phyloP scores from a whole-genome alignment of 1,140 invertebrate genomes.

The Eumaeus atala region DNA sequence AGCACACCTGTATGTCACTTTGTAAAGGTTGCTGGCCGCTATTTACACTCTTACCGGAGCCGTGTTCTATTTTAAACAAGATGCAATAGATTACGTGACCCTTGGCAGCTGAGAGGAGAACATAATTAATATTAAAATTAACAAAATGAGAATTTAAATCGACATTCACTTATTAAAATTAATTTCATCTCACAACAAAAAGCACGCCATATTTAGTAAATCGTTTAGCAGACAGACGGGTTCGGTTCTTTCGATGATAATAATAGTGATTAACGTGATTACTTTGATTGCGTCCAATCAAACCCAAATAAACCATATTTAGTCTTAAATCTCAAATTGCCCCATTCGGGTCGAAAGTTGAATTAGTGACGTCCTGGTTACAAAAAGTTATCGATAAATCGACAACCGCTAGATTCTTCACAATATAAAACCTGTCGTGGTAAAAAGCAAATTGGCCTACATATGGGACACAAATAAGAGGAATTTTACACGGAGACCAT shows the following conservation, averaged over 20 bases:
- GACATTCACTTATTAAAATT: constrained; percentile 4
- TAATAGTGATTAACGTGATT: constrained; percentile 5
- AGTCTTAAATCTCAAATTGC: background rate
- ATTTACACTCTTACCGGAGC: no score
- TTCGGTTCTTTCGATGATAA: background rate
- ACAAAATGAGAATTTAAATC: background rate
- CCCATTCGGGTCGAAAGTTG: background rate
- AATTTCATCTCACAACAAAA: background rate
- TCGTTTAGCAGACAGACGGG: background rate
- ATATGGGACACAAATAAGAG: constrained; percentile 51
- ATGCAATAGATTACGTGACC: no score
- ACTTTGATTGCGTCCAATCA: constrained; percentile 2
- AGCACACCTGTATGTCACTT: no score
- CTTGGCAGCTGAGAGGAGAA: no score
- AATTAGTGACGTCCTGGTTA: constrained; percentile 3
- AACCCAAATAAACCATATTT: constrained; percentile 4
- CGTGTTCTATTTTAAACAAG: no score
- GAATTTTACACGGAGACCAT: constrained; percentile 47
- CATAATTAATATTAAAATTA: background rate
- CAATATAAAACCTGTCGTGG: constrained; percentile 46
- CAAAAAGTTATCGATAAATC: constrained; percentile 14
- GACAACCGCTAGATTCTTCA: constrained; percentile 15
- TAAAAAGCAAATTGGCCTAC: constrained; percentile 51
- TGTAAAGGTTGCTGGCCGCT: no score
- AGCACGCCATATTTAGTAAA: constrained; percentile 1